Evolutionary conservation across 1,140 invertebrate species (phyloP).

Genomic region (Lutraria rhynchaena): DNA sequence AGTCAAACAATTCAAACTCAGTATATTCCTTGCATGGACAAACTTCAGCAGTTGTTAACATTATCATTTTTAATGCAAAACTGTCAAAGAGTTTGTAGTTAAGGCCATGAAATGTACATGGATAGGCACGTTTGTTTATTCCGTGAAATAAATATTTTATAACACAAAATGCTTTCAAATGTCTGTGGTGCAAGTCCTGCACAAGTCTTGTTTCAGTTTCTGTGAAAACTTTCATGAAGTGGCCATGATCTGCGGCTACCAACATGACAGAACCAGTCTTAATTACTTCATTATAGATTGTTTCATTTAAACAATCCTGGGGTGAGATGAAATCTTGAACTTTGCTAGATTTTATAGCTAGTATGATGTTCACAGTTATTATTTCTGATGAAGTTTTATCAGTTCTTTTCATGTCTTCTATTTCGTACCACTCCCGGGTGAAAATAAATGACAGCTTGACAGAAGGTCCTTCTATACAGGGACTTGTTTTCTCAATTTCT

Average conservation of each 20-base stretch:
- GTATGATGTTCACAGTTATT: background rate
- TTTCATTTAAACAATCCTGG: background rate
- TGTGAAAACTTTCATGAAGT: constrained; percentile 36
- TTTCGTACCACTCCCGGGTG: background rate
- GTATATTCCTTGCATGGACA: constrained; percentile 26
- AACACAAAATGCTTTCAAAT: constrained; percentile 17
- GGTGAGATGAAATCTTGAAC: background rate
- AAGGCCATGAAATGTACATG: background rate
- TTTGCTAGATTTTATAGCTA: background rate
- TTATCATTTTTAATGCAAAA: constrained; percentile 13
- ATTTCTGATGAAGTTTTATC: constrained; percentile 19
- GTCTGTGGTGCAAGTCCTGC: background rate
- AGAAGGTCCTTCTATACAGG: background rate
- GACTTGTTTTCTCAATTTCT: background rate
- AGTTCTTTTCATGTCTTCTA: constrained; percentile 1
- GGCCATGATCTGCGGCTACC: background rate
- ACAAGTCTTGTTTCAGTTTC: constrained; percentile 13
- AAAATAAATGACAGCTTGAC: background rate
- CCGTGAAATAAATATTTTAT: constrained; percentile 30
- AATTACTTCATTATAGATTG: background rate
- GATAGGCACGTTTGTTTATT: background rate
- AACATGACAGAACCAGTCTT: constrained; percentile 1
- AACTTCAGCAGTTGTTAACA: background rate
- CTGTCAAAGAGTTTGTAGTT: constrained; percentile 2
- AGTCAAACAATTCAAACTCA: constrained; percentile 34